Base-by-base conservation (phyloP, 2,113 vertebrate species). In the Sinocyclocheilus rhinocerous region DNA sequence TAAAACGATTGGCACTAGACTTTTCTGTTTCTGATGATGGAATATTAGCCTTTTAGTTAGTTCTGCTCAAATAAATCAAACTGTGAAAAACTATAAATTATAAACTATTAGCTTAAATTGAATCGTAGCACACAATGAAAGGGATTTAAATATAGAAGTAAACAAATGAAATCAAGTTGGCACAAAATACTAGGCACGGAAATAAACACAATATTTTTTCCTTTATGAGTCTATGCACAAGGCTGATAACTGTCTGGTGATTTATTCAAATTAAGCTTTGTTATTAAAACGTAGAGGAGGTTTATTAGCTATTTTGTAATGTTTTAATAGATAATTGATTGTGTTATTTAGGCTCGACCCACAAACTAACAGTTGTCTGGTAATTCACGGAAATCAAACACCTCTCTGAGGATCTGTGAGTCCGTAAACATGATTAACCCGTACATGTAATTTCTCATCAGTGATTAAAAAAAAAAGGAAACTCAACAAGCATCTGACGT, bases 101-200 rank as follows among this genome's bases (percentile, higher is more conserved):
- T 45, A 75, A 55, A 52, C 59, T 52, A 45, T 45, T 59, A 67
- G 45, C 7, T 81, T 52, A 26, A 76, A 81, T 73, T 18, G 84
- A 86, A 73, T 42, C 65, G 76, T 84, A 36, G n/a, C 84, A 84
- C 69, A 85, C 72, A 48, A 75, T 24, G 72, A 75, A 67, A 29
- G 33, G 73, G 76, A 81, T 80, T 80, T 24, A 84, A 89, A 86
- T 84, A 86, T 29, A 88, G 77, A 83, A 65, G 48, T 55, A 63
- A 57, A 16, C 48, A 63, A 59, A 84, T 42, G 10, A 59, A 78
- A 84, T 42, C 76, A 45, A 84, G 29, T 81, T 88, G 81, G 84
- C 84, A 88, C 42, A 75, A 48, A 84, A 57, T 39, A 76, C 69
- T 76, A 81, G 81, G 82, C 88, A 89, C 77, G 39, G 63, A 86